These are phyloP conservation scores for Phaonia tiefii DNA, from an alignment of 2,888 invertebrate genomes.

Conservation along the genomic window DNA sequence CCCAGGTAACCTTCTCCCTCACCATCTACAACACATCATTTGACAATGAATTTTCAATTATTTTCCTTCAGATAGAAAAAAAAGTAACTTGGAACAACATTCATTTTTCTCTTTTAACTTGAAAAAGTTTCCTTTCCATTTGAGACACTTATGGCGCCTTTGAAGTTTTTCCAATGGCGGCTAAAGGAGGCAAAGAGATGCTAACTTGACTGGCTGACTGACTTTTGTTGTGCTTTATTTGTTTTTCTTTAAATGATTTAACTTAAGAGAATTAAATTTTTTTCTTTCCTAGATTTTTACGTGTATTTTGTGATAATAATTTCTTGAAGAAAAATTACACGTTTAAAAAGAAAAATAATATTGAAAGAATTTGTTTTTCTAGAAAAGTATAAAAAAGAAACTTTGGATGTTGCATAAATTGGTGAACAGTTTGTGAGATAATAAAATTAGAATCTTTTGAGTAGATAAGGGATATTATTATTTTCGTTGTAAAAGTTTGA, in stretches of 20 bases:
- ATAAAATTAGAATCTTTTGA: too few species aligned
- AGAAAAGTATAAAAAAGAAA: too few species aligned
- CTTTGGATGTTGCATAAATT: not conserved
- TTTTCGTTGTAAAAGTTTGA: too few species aligned
- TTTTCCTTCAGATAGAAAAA: not conserved
- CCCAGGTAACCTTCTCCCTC: too few species aligned
- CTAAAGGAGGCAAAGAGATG: not conserved
- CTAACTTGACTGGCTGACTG: not conserved
- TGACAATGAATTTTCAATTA: conserved; percentile 31
- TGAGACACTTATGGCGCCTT: conserved; percentile 40
- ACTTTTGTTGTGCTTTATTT: conserved; percentile 27
- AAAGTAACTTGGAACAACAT: not conserved
- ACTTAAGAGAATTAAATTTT: conserved; percentile 24
- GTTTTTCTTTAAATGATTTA: conserved; percentile 23
- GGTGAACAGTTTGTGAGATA: too few species aligned
- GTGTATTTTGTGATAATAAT: too few species aligned
- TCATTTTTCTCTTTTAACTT: too few species aligned
- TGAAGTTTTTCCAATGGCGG: conserved; percentile 2
- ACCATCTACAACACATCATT: not conserved
- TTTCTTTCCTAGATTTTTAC: not conserved
- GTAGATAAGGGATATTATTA: too few species aligned
- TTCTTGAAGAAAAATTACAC: not conserved
- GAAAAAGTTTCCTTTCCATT: not conserved
- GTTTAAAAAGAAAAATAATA: not conserved
- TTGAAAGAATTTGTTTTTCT: not conserved